These are phyloP conservation scores for Naso thynnoides DNA, from an alignment of 2,797 vertebrate species.

Conservation along the genomic window DNA sequence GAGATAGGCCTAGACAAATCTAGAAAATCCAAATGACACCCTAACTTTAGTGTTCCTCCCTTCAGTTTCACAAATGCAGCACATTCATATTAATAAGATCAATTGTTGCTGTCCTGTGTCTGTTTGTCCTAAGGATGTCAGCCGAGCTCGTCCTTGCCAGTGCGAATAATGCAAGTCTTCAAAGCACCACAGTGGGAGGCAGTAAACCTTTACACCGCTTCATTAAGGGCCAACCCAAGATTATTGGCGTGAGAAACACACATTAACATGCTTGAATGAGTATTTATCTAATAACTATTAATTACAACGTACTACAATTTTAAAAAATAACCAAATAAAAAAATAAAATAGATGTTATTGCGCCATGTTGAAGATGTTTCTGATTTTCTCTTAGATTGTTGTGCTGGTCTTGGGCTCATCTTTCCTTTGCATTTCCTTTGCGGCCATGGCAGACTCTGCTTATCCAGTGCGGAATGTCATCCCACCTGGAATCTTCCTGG, in stretches of 20 bases:
- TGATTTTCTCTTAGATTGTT: slow-evolving; percentile 60
- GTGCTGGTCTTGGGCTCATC: slow-evolving; percentile 71
- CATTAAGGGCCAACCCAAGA: slow-evolving; percentile 79
- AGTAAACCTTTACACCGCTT: slow-evolving; percentile 83
- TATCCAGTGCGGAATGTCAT: accelerated
- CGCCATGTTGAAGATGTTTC: not conserved
- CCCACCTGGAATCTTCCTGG: slow-evolving; percentile 53
- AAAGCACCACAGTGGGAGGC: slow-evolving; percentile 58
- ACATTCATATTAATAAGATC: not conserved
- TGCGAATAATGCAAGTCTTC: slow-evolving; percentile 34
- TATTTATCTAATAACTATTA: not conserved
- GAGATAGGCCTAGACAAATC: no score
- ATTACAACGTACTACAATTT: not conserved
- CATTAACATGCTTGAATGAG: slow-evolving; percentile 13
- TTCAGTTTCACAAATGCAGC: not conserved
- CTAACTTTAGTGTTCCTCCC: no score
- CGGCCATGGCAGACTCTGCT: accelerated
- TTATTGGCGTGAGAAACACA: slow-evolving; percentile 73
- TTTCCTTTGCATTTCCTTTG: slow-evolving; percentile 50
- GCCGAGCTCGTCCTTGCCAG: slow-evolving; percentile 34
- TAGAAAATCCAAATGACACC: not conserved
- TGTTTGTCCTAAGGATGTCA: slow-evolving; percentile 62
- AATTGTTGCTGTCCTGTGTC: not conserved
- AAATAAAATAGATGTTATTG: not conserved
- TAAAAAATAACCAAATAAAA: not conserved